Evolutionary conservation across 2,888 invertebrate species (phyloP), one percentile per base, ranked within the genome.

Genomic region (Gasteruption jaculator): DNA sequence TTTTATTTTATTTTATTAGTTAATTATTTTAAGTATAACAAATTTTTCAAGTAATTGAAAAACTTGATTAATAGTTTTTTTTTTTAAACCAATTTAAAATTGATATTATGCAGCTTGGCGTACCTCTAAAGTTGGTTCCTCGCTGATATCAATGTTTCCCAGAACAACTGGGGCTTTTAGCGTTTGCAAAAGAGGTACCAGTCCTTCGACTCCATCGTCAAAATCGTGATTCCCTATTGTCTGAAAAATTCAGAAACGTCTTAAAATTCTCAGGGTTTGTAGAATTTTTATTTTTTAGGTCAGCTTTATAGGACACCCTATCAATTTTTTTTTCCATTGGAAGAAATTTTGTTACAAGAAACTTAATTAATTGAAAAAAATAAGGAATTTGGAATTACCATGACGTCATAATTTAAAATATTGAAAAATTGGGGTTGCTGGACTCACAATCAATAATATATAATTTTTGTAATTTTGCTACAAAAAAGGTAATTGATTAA

Each of bases 171-270:
- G 80, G 1, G 84, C 76, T 2, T 80, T 72, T 6, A 86, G 60
- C 1, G 68, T 69, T 53, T 80, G 65, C 26, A 91, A 61, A 64
- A 86, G 90, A 0, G 86, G 86, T 0, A 83, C 76, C 0, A 89
- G 68, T 0, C 86, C 89, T 6, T 71, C 78, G 2, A 90, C 73
- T 3, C 79, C 81, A 55, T 85, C 78, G 62, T 91, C 91, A 58
- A 92, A 91, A 65, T 91, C 91, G 57, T 92, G 91, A 67, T 91
- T 91, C 1, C 91, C 91, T 6, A 91, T 64, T 0, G 86, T 85
- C 89, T 91, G 61, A 11, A 50, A 63, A 43, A 42, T 38, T 10
- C 24, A 37, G 18, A 2, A 26, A 26, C 27, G 3, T 29, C 21
- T n/a, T 21, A 6, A 20, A 7, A 31, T 15, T n/a, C 19, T 29